These are phyloP conservation scores for Indicator maculatus DNA, from an alignment of 2,113 vertebrate species.

Conservation along the genomic window DNA sequence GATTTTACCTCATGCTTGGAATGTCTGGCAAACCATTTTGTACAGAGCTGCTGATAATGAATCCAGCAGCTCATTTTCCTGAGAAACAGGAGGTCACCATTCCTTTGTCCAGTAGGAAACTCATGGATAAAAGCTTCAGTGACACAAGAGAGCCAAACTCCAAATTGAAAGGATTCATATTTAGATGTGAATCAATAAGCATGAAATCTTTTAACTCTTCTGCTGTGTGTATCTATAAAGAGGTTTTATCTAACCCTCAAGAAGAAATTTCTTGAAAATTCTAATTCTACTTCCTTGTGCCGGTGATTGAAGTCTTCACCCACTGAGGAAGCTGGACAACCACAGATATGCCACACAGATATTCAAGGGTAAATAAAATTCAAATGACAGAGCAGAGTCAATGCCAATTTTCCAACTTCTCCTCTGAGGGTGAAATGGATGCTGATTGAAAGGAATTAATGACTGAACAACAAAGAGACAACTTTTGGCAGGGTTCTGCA, in stretches of 20 bases:
- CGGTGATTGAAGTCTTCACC: background rate
- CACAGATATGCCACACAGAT: background rate
- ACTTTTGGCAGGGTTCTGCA: background rate
- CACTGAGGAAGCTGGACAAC: background rate
- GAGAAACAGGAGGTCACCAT: slow-evolving; percentile 27
- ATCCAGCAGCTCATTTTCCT: slow-evolving; percentile 31
- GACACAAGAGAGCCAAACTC: background rate
- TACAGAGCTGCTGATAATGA: slow-evolving; percentile 10
- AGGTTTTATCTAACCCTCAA: background rate
- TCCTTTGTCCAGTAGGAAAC: slow-evolving; percentile 22
- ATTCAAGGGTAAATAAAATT: background rate
- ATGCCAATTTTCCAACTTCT: background rate
- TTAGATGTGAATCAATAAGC: background rate
- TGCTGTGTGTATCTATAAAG: background rate
- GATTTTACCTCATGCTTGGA: slow-evolving; percentile 17
- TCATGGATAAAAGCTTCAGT: background rate
- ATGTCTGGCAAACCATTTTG: slow-evolving; percentile 47
- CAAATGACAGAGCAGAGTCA: background rate
- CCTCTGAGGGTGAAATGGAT: background rate
- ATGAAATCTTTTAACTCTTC: background rate
- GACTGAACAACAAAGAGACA: background rate
- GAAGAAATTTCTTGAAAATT: background rate
- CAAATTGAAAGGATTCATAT: background rate
- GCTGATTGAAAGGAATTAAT: background rate
- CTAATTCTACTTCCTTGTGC: background rate